phyloP scores from a whole-genome alignment of 2,797 vertebrate genomes.

The Sebastiscus tertius region DNA sequence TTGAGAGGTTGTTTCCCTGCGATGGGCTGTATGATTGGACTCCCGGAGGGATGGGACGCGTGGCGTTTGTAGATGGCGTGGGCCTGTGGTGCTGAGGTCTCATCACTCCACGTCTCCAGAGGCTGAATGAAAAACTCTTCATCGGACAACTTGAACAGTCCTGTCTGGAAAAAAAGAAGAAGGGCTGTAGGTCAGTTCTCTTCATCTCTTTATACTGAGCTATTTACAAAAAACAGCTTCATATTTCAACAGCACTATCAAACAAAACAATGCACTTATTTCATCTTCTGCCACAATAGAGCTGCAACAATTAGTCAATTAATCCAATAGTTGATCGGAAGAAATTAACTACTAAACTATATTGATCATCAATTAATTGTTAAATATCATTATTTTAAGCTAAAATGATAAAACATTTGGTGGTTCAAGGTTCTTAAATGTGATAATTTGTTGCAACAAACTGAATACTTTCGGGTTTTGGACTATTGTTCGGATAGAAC shows the following conservation, averaged over 20 bases:
- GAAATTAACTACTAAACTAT: not conserved
- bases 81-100: conserved; percentile 77
- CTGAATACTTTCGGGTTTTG: not conserved
- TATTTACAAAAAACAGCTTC: not conserved
- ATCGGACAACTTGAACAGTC: conserved; percentile 88
- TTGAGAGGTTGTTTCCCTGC: conserved; percentile 53
- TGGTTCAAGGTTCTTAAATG: not conserved
- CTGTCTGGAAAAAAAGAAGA: conserved; percentile 81
- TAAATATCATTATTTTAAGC: not conserved
- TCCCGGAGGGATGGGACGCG: conserved; percentile 23
- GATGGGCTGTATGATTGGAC: conserved; percentile 51
- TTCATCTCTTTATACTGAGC: not conserved
- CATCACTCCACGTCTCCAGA: conserved; percentile 59
- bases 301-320: not conserved
- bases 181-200: not conserved
- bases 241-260: not conserved
- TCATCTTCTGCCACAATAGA: not conserved
- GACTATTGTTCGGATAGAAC: not conserved
- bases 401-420: not conserved
- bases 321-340: not conserved
- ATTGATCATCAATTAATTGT: not conserved
- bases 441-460: not conserved
- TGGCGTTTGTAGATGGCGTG: conserved; percentile 92
- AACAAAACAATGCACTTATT: not conserved
- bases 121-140: conserved; percentile 96